Evolutionary conservation across 2,888 invertebrate genomes (phyloP), one percentile per base, ranked within the genome.

Genomic region (Drosophila mayaguana): DNA sequence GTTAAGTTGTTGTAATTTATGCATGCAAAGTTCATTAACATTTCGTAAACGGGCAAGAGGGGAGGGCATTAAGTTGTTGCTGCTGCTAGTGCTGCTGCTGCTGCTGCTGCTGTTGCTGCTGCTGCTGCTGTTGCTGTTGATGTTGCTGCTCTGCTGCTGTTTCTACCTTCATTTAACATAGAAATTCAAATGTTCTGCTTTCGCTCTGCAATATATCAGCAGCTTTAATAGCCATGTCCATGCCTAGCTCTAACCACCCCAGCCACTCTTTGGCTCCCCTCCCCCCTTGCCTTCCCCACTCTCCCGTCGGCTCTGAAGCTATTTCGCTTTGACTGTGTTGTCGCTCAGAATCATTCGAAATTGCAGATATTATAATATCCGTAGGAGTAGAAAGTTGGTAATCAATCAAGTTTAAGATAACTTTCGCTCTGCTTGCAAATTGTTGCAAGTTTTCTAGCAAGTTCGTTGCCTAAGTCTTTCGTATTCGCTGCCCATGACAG

Each of bases 331-430:
- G 50, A 18, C 20, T 66, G 43, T 40, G 65, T 60, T 42, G 66
- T 63, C 61, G 63, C 53, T 75, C 80, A 83, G 86, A 83, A 85
- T 83, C 70, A 81, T 81, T 78, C 43, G 56, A 83, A 84, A 83
- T 83, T 84, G 86, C 83, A 69, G 73, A 83, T 79, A 86, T 84
- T 84, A 84, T 80, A 83, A 81, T 86, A 69, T 85, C 86, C 78
- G 72, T 71, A 75, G 68, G 75, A 72, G 86, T 83, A 84, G 84
- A 84, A 84, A 84, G 84, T 84, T 81, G 78, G 80, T 69, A 81
- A 83, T 84, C 86, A 83, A 76, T 76, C 76, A 75, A 75, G 77
- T 73, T 65, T 55, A 70, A 81, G 86, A 84, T 86, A 86, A 84
- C 84, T 84, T 84, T 84, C 84, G 86, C 84, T 84, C 81, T 81